Percentiles rank a stretch among this genome's conserved stretches.
These are phyloP conservation scores for Nymphalis urticae DNA, from an alignment of 2,888 invertebrate species.

Conservation along the genomic window DNA sequence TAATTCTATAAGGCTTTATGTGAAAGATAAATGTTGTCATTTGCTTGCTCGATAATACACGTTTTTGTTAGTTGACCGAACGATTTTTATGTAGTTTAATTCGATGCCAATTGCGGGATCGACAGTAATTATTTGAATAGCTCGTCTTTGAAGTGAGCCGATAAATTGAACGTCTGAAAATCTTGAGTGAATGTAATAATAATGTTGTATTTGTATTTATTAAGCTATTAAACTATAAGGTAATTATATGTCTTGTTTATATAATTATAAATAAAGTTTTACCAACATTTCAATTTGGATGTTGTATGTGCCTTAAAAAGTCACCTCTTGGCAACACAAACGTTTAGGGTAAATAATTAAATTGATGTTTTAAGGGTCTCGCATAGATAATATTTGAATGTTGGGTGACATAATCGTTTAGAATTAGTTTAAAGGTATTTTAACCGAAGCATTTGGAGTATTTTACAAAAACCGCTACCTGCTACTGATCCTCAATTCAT, in stretches of 20 bases:
- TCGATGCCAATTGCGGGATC: conserved; percentile 64
- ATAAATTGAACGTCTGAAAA: conserved; percentile 50
- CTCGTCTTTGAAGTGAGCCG: conserved; percentile 73
- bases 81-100: conserved; percentile 76
- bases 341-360: conserved; percentile 20
- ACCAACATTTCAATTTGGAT: no score
- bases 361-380: conserved; percentile 25
- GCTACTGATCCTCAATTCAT: conserved; percentile 75
- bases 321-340: neutral
- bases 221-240: neutral
- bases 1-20: conserved; percentile 31
- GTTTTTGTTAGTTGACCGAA: conserved; percentile 61
- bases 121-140: conserved; percentile 78
- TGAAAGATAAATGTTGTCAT: conserved; percentile 28
- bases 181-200: conserved; percentile 20
- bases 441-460: conserved; percentile 58
- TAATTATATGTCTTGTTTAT: neutral
- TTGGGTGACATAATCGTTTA: conserved; percentile 49
- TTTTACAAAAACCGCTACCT: conserved; percentile 61
- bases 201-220: neutral
- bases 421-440: conserved; percentile 52
- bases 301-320: no score
- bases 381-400: conserved; percentile 20
- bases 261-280: no score
- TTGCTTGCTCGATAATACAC: conserved; percentile 49